phyloP scores from a whole-genome alignment of 2,113 vertebrate genomes.

The Cochlearius cochlearius region DNA sequence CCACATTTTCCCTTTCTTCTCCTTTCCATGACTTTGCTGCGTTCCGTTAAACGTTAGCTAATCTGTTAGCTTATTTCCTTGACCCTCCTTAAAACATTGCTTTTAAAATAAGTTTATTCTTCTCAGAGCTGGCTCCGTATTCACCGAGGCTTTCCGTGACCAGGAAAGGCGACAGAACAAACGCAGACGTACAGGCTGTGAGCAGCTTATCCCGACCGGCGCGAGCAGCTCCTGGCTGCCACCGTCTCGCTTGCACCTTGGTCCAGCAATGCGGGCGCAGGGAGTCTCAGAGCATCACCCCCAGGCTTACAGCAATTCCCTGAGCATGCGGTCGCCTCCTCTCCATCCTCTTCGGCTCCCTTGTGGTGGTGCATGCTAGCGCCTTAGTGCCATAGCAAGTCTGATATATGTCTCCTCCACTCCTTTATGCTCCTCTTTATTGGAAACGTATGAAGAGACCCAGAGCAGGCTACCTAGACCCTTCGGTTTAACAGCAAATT shows the following conservation, averaged over 20 bases:
- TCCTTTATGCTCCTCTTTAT: background rate
- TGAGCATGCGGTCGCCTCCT: accelerated
- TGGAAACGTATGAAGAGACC: background rate
- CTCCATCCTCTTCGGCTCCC: background rate
- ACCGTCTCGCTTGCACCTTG: background rate
- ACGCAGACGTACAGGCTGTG: background rate
- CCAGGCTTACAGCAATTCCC: background rate
- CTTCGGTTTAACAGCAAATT: background rate
- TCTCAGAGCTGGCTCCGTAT: background rate
- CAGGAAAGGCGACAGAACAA: background rate
- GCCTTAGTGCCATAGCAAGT: background rate
- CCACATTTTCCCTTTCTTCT: background rate
- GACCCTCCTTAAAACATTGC: background rate
- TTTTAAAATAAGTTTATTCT: background rate
- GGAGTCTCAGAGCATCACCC: background rate
- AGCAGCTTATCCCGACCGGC: background rate
- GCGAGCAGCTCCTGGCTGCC: background rate
- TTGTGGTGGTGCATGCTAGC: background rate
- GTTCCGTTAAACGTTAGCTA: background rate
- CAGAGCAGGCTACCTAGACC: background rate
- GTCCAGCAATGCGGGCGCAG: background rate
- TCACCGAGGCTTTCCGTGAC: background rate
- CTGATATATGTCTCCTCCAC: background rate
- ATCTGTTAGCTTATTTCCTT: background rate
- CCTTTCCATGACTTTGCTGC: background rate